Base-by-base conservation (phyloP, 2,888 invertebrate genomes). In the Xylophagus ater region DNA sequence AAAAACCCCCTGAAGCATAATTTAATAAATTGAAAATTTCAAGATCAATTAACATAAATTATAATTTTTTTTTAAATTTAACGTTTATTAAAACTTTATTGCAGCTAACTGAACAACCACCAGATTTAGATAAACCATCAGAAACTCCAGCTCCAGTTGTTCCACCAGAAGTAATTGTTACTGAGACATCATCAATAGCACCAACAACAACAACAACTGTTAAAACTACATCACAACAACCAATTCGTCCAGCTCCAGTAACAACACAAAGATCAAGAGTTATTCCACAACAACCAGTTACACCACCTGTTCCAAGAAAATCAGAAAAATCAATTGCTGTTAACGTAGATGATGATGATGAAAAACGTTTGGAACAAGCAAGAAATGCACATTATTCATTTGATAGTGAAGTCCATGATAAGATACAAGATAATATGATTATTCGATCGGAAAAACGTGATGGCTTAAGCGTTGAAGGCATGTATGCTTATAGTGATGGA, bases 401-500 rank as follows among this genome's bases (percentile, higher is more conserved):
- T 50, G 54, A 57, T n/a, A 53, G 66, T 1, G 48, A 56, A 0
- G 55, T 72, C 4, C 48, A 60, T 4, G 71, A 72, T 51, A 53
- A 60, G 2, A 69, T 72, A 46, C 67, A 63, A 47, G 71, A 68
- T 48, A 58, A 60, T n/a, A 42, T 50, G 3, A 58, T 62, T 6
- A 32, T 47, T 0, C 57, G 68, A 2, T 52, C 62, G 25, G 71
- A 71, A 51, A 54, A 54, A 2, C 59, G 62, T 21, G 58, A 63
- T 4, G 61, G 59, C 3, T 40, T 49, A 4, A 58, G 57, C 37
- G 52, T 72, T 2, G 60, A 50, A 29, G 76, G 76, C 3, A 59
- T 62, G 44, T 76, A 76, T 53, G 68, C 70, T 4, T 76, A 76
- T 59, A 70, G 70, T 45, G 76, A 76, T 56, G 76, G 76, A 1